phyloP scores from a whole-genome alignment of 2,888 invertebrate genomes.

The Lasioglossum morio region DNA sequence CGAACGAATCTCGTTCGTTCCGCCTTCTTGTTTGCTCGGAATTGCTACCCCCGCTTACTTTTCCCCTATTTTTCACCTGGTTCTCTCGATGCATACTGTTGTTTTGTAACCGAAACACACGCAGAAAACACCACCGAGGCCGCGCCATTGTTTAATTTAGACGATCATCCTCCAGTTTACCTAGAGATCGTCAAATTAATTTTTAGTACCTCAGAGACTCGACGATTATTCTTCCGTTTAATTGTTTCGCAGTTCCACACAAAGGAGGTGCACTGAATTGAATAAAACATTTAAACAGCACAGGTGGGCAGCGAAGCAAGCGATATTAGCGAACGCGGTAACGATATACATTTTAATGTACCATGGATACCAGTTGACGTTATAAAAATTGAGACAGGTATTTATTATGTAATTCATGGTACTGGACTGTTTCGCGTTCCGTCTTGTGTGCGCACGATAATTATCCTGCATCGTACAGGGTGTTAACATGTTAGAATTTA shows the following conservation, averaged over 20 bases:
- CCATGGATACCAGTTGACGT: neutral
- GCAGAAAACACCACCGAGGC: neutral
- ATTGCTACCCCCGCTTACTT: conserved; percentile 6
- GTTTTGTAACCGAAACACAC: neutral
- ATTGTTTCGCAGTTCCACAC: too few species aligned
- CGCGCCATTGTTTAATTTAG: too few species aligned
- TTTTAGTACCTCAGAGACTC: too few species aligned
- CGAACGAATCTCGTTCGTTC: conserved; percentile 56
- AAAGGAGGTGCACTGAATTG: too few species aligned
- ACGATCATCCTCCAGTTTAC: neutral
- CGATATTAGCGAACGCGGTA: neutral
- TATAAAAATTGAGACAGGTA: neutral
- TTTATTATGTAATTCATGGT: neutral
- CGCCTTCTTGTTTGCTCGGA: conserved; percentile 46
- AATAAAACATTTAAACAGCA: too few species aligned
- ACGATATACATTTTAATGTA: neutral
- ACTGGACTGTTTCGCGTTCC: neutral
- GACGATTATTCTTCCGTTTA: too few species aligned
- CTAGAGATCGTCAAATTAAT: neutral
- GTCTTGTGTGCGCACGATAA: neutral
- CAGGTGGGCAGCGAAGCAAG: too few species aligned
- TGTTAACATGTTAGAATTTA: neutral
- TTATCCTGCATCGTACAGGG: neutral
- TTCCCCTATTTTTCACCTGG: neutral
- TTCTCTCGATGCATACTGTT: neutral